Evolutionary conservation across 1,140 invertebrate genomes (phyloP), one percentile per base, ranked within the genome.

Genomic region (Drosophila willistoni): DNA sequence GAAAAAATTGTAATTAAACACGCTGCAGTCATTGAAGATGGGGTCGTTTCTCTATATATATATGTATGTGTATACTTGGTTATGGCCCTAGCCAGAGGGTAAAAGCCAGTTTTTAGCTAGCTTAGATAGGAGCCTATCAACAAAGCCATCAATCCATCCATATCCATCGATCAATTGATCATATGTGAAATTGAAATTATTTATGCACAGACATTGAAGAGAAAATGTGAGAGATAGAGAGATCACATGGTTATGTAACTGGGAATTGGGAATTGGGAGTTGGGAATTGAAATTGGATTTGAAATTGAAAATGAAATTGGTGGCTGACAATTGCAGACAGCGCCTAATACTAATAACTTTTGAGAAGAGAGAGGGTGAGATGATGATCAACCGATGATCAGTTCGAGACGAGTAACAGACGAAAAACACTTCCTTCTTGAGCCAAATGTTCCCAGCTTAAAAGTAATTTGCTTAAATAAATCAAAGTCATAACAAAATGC

Each of bases 381-480:
- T 34, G 34, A 44, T 71, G 34, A 44, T 71, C 63, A 5, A 47
- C 17, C 41, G 39, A 41, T 59, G 34, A 44, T 41, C 55, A 60
- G 36, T 19, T 39, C 13, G 42, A 51, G 65, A 71, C 69, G 71
- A 73, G 81, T 68, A 82, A 81, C 44, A 22, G 17, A 51, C 44
- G 19, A 51, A 51, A 47, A 51, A 89, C 83, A 89, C 83, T 86
- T 86, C 82, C 82, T 87, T 51, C 44, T 51, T 19, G 10, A 51
- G 17, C 17, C 44, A 22, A 51, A 51, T 51, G 44, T 51, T 51
- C 44, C 44, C 83, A 87, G 68, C 83, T 73, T 66, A 64, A 89
- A 87, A 87, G 81, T 89, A 81, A 87, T 87, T 87, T 87, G 86
- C 84, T 68, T 77, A 89, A 87, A 87, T 87, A 87, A 87, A 87